A percentile compares a stretch with the other conserved stretches of the same genome.
These are phyloP conservation scores for Cheilosia vulpina DNA, from an alignment of 2,888 invertebrate species.

Conservation along the genomic window DNA sequence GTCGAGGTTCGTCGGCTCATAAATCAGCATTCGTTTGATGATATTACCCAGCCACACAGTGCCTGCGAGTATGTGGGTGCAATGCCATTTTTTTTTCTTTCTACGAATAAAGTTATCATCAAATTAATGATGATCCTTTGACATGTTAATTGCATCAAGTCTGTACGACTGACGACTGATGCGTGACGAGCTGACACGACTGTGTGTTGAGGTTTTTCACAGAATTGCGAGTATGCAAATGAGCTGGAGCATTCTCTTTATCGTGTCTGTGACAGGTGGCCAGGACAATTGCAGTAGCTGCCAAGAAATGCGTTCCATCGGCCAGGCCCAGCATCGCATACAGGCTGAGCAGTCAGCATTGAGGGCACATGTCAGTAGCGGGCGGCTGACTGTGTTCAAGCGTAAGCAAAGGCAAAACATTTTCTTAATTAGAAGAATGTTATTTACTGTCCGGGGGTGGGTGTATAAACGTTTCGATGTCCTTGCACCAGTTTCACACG, in stretches of 20 bases:
- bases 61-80: neutral
- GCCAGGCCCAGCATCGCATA: constrained; percentile 18
- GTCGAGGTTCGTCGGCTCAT: constrained; percentile 29
- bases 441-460: constrained; percentile 23
- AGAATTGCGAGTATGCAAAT: constrained; percentile 36
- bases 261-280: constrained; percentile 31
- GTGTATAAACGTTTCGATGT: constrained; percentile 16
- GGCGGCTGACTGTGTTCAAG: neutral
- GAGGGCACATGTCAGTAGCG: neutral
- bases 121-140: constrained; percentile 69
- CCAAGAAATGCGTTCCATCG: constrained; percentile 37
- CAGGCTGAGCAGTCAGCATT: neutral
- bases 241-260: constrained; percentile 24
- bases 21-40: constrained; percentile 67
- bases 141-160: constrained; percentile 60
- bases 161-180: too few relatives aligned
- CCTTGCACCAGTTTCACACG: constrained; percentile 42
- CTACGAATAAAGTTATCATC: constrained; percentile 48
- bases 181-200: neutral
- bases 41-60: neutral
- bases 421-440: constrained; percentile 64
- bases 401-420: constrained; percentile 44
- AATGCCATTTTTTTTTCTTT: neutral
- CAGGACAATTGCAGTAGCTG: constrained; percentile 46
- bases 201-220: constrained; percentile 14